Evolutionary conservation across 2,888 invertebrate genomes (phyloP).

Genomic region (Dynastes hyllus): DNA sequence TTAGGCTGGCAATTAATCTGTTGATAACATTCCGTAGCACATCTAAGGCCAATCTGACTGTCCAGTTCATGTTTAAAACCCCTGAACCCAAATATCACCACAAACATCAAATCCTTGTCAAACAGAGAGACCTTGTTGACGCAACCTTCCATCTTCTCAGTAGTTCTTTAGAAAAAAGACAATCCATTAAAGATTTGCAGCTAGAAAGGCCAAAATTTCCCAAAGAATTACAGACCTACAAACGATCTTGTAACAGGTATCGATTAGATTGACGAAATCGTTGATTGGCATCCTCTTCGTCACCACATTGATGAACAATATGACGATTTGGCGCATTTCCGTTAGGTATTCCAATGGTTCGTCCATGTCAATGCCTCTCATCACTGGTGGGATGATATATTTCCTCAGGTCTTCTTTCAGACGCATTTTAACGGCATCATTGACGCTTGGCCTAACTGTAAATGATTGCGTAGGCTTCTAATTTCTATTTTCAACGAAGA

Average conservation of each 20-base stretch:
- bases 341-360: slow-evolving; percentile 83
- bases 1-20: slow-evolving; percentile 70
- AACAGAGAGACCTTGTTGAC: slow-evolving; percentile 81
- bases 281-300: slow-evolving; percentile 69
- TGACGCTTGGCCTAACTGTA: slow-evolving; percentile 72
- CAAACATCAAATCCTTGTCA: slow-evolving; percentile 83
- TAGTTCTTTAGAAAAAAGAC: slow-evolving; percentile 66
- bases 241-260: slow-evolving; percentile 72
- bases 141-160: slow-evolving; percentile 74
- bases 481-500: not conserved
- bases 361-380: slow-evolving; percentile 77
- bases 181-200: not conserved
- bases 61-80: slow-evolving; percentile 82
- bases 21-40: slow-evolving; percentile 74
- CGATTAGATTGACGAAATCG: slow-evolving; percentile 72
- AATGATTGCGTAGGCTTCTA: not conserved
- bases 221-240: slow-evolving; percentile 66
- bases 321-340: slow-evolving; percentile 82
- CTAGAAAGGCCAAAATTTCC: not conserved
- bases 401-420: slow-evolving; percentile 72
- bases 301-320: slow-evolving; percentile 79
- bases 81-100: slow-evolving; percentile 83
- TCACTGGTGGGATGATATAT: slow-evolving; percentile 76
- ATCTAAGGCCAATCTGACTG: slow-evolving; percentile 78
- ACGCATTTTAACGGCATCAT: slow-evolving; percentile 68